Conservation (phyloP, 2,797 vertebrate genomes). For the Myripristis murdjan region DNA sequence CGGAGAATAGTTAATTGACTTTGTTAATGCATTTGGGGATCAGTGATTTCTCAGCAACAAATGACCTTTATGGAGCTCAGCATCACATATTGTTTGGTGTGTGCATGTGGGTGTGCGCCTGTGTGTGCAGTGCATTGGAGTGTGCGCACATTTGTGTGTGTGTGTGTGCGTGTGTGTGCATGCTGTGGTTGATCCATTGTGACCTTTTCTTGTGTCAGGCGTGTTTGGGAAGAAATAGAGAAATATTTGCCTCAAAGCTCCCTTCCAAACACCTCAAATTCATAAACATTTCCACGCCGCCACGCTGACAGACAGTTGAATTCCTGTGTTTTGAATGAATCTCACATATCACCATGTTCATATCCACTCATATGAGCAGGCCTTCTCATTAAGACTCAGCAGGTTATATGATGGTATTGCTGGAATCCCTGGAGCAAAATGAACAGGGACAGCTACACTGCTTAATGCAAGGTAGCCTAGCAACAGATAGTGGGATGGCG, state of each 20-base stretch:
- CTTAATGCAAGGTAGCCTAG: conserved; percentile 92
- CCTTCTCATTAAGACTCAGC: conserved; percentile 87
- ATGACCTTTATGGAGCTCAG: conserved; percentile 84
- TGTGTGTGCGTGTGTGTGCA: conserved; percentile 21
- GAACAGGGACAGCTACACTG: conserved; percentile 89
- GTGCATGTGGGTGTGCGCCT: conserved; percentile 32
- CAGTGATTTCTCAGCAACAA: conserved; percentile 84
- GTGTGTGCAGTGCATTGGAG: conserved; percentile 6
- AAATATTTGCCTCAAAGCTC: conserved; percentile 77
- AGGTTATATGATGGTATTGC: conserved; percentile 87
- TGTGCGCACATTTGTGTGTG: conserved; percentile 21
- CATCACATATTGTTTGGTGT: conserved; percentile 76
- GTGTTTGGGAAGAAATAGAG: conserved; percentile 69
- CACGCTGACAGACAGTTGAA: conserved; percentile 79
- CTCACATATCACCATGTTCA: conserved; percentile 80
- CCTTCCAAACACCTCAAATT: conserved; percentile 80
- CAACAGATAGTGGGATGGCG: conserved; percentile 88
- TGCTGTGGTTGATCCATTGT: conserved; percentile 62
- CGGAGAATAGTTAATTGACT: conserved; percentile 83
- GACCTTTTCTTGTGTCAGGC: conserved; percentile 81
- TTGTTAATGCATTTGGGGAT: conserved; percentile 85
- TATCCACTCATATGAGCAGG: conserved; percentile 83
- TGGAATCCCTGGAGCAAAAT: conserved; percentile 89
- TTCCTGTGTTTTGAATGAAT: conserved; percentile 81
- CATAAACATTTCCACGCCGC: conserved; percentile 73